Base-by-base conservation (phyloP, 2,888 invertebrate genomes). In the Cheilosia vernalis region DNA sequence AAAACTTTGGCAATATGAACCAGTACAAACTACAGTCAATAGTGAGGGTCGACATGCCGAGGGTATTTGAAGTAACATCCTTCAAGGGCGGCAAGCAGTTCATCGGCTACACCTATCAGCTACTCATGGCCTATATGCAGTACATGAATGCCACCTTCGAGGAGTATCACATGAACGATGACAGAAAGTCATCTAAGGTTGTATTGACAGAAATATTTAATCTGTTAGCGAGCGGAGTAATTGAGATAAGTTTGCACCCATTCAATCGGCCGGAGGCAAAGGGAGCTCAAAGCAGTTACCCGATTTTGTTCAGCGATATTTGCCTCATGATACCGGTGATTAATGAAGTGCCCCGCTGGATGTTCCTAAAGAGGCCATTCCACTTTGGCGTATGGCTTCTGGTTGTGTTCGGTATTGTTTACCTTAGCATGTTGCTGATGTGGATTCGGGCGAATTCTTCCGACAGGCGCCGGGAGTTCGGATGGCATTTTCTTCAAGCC, bases 261-360 rank as follows among this genome's bases (percentile, higher is more conserved):
- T 89, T 87, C 47, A 89, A 90, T 0, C 88, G 88, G 24, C 30
- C 85, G 3, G 64, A 85, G 4, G 74, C 73, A 30, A 64, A 53
- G 4, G 72, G 87, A 30, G 61, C 88, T 1, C 88, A 88, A 56
- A 76, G 82, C 2, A 90, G 91, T 79, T 90, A 91, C 74, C 91
- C 91, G 1, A 88, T 91, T 4, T 89, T 88, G 37, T 89, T 90
- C 7, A 90, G 89, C 63, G 90, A 90, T 33, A 89, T 89, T 87
- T 91, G 90, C 58, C 37, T 91, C 4, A 90, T 91, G 89, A 89
- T 91, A 15, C 91, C 91, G 0, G 88, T 84, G 60, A 86, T 79
- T 2, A 90, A 89, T 67, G 87, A 88, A 3, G 88, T 90, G 0
- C 76, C 89, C 1, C 88, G 88, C 21, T 88, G 89, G 13, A 47